Evolutionary conservation across 2,888 invertebrate species (phyloP).

Genomic region (Bombyx huttoni): DNA sequence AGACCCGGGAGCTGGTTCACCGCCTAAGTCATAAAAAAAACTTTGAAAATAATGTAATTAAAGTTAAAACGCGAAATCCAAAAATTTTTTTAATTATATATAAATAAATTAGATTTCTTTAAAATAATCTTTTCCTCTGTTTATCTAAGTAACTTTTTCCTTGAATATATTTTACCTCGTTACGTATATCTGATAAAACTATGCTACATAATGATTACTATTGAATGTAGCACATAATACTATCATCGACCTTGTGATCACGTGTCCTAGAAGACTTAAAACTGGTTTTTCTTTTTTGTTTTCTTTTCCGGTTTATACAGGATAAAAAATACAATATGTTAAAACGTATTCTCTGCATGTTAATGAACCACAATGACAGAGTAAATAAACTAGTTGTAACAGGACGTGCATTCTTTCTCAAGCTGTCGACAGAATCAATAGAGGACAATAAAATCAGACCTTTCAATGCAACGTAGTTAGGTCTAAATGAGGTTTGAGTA

Average conservation of each 20-base stretch:
- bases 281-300: background rate
- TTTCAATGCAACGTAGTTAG: slow-evolving; percentile 63
- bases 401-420: slow-evolving; percentile 38
- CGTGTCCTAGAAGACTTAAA: background rate
- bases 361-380: slow-evolving; percentile 40
- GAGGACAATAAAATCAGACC: slow-evolving; percentile 64
- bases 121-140: too few relatives aligned
- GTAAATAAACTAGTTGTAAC: slow-evolving; percentile 42
- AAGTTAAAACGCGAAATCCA: too few relatives aligned
- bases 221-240: background rate
- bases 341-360: slow-evolving; percentile 20
- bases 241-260: background rate
- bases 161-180: too few relatives aligned
- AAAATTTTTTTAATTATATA: too few relatives aligned
- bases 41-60: too few relatives aligned
- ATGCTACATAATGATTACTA: too few relatives aligned
- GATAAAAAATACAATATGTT: slow-evolving; percentile 1
- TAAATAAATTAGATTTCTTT: too few relatives aligned
- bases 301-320: background rate
- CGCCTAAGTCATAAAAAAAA: too few relatives aligned
- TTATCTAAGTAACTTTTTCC: too few relatives aligned
- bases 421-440: slow-evolving; percentile 64
- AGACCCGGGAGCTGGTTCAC: too few relatives aligned
- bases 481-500: slow-evolving; percentile 70
- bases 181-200: too few relatives aligned